Percentiles rank a stretch among this genome's conserved stretches.
Evolutionary conservation across 2,888 invertebrate species (phyloP).

Genomic region (Monoplex corrugatus): DNA sequence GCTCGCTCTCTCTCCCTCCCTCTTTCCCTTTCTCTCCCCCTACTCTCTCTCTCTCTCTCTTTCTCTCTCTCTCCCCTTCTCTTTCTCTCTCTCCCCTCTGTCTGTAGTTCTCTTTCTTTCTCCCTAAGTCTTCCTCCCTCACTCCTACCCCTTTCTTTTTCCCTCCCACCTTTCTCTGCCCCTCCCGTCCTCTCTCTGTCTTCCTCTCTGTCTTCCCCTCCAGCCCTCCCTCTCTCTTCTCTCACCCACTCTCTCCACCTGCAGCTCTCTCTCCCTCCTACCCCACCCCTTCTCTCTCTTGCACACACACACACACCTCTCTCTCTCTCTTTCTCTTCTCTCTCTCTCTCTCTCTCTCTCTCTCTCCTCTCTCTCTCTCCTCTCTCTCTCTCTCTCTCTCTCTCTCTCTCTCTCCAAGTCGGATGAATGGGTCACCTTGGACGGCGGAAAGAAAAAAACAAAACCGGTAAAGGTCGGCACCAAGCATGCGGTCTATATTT

Average conservation of each 20-base stretch:
- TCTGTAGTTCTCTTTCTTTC: too few relatives aligned
- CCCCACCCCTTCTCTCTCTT: neutral
- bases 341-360: too few relatives aligned
- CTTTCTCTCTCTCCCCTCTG: too few relatives aligned
- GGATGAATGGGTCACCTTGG: too few relatives aligned
- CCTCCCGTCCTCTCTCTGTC: neutral
- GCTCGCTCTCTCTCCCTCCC: neutral
- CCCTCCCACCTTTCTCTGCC: neutral
- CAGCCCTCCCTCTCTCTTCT: neutral
- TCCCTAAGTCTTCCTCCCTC: neutral
- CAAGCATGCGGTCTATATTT: too few relatives aligned
- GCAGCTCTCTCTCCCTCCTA: neutral
- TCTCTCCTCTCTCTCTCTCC: neutral
- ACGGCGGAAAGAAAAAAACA: too few relatives aligned
- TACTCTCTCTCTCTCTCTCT: too few relatives aligned
- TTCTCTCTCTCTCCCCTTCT: neutral
- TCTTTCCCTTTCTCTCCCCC: neutral
- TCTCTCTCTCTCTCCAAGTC: neutral
- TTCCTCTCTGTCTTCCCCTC: neutral
- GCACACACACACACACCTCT: too few relatives aligned
- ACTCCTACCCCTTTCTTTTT: too few relatives aligned
- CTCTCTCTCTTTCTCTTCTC: neutral
- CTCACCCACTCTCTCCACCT: neutral
- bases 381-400: conserved; percentile 7
- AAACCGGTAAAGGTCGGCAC: too few relatives aligned